Evolutionary conservation across 1,140 invertebrate species (phyloP), one percentile per base, ranked within the genome.

Genomic region (Schlechtendalia chinensis): DNA sequence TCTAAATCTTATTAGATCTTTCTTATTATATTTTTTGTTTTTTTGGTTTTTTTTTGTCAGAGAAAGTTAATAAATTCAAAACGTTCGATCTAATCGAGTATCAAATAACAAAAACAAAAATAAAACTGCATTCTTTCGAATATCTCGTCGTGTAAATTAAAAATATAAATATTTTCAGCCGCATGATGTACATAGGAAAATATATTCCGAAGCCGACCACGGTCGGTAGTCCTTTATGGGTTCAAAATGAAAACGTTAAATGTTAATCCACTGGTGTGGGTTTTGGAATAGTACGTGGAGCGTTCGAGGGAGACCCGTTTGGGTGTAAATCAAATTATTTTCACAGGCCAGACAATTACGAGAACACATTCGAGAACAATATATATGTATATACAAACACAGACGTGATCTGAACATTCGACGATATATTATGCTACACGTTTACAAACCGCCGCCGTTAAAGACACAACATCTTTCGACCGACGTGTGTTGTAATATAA

Each of bases 61-160:
- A 69, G 67, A 69, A 50, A 69, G 45, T 69, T 69, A 69, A 69
- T 69, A 69, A 69, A 69, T 69, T 69, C 22, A 16, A 50, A 69
- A 50, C 27, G 19, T 8, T 24, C 16, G 5, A 69, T 69, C 22
- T 50, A 50, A 6, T 69, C 22, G 22, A 50, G 67, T 47, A 16
- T 22, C 22, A 22, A 47, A 39, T 39, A 39, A n/a, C 8, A 39
- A 4, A 39, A 4, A 39, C 8, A 39, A 39, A 39, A 39, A 69
- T 39, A 22, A 67, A 67, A 47, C 65, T 67, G 45, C 65, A 67
- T 67, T 67, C 65, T 67, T 67, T 22, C 6, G 12, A 45, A 67
- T 32, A 67, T 67, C 22, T 67, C 32, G 39, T 67, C 65, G 39
- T 67, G 11, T 19, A 67, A 45, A 67, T 47, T 47, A 47, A 47